These are phyloP conservation scores for Sphaeramia orbicularis DNA, from an alignment of 2,797 vertebrate species.

Conservation along the genomic window DNA sequence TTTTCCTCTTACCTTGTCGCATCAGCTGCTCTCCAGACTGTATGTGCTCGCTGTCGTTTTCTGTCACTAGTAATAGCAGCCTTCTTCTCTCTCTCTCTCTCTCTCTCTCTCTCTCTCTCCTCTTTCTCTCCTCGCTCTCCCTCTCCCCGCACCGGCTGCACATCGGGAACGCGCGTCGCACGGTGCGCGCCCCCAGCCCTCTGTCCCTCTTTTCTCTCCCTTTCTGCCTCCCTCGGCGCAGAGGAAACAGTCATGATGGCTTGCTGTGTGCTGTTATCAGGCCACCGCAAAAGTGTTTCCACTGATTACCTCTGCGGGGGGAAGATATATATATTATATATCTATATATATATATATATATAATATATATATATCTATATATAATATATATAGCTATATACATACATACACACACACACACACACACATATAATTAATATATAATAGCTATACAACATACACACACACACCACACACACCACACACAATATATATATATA, in stretches of 20 bases:
- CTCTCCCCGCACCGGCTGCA: conserved; percentile 53
- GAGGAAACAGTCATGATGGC: conserved; percentile 37
- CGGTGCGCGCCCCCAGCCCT: conserved; percentile 58
- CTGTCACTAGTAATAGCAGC: conserved; percentile 75
- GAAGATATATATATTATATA: no score
- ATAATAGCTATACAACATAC: no score
- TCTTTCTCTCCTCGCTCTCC: conserved; percentile 40
- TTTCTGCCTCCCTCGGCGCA: conserved; percentile 21
- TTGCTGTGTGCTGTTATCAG: conserved; percentile 21
- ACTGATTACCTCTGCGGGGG: conserved; percentile 18
- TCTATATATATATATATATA: no score
- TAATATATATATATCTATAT: no score
- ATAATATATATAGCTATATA: no score
- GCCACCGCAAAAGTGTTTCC: conserved; percentile 17
- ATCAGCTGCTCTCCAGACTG: conserved; percentile 74
- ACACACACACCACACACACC: no score
- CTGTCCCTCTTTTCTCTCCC: not conserved
- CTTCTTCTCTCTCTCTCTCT: conserved; percentile 36
- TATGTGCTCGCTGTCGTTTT: conserved; percentile 72
- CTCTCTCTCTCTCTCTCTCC: conserved; percentile 9
- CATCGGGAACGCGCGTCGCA: conserved; percentile 68
- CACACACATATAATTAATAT: no score
- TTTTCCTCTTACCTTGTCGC: conserved; percentile 78
- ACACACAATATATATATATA: no score
- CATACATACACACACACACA: no score